phyloP scores from a whole-genome alignment of 1,140 invertebrate genomes.

The Stegodyphus dumicola region DNA sequence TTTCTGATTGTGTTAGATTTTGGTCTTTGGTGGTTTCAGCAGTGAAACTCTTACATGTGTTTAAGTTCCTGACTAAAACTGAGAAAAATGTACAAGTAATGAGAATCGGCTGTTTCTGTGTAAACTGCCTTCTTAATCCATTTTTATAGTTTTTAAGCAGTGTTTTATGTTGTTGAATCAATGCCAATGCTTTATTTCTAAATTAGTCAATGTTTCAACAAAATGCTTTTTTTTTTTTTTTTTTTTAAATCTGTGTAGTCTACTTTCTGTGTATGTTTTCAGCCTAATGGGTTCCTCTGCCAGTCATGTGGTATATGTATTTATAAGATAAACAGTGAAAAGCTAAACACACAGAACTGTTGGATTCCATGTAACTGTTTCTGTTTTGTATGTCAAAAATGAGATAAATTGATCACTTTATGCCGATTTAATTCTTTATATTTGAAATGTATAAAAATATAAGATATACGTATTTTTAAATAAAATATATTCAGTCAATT shows the following conservation, averaged over 20 bases:
- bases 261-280: neutral
- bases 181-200: neutral
- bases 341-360: too few relatives aligned
- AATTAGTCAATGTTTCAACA: neutral
- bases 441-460: too few relatives aligned
- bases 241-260: neutral
- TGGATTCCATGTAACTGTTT: neutral
- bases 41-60: too few relatives aligned
- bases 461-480: too few relatives aligned
- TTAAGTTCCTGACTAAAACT: too few relatives aligned
- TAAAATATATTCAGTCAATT: too few relatives aligned
- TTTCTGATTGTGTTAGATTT: neutral
- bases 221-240: slow-evolving; percentile 6
- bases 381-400: neutral
- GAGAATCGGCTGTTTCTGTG: neutral
- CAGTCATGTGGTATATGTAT: too few relatives aligned
- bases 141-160: slow-evolving; percentile 2
- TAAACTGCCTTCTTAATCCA: neutral
- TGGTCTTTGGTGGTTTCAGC: too few relatives aligned
- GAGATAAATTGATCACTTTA: neutral
- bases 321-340: too few relatives aligned
- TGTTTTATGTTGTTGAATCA: too few relatives aligned
- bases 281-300: too few relatives aligned
- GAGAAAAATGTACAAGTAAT: too few relatives aligned
- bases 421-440: neutral